A percentile compares a stretch with the other conserved stretches of the same genome.
phyloP scores from a whole-genome alignment of 2,797 vertebrate genomes.

The Phaenicophaeus curvirostris region DNA sequence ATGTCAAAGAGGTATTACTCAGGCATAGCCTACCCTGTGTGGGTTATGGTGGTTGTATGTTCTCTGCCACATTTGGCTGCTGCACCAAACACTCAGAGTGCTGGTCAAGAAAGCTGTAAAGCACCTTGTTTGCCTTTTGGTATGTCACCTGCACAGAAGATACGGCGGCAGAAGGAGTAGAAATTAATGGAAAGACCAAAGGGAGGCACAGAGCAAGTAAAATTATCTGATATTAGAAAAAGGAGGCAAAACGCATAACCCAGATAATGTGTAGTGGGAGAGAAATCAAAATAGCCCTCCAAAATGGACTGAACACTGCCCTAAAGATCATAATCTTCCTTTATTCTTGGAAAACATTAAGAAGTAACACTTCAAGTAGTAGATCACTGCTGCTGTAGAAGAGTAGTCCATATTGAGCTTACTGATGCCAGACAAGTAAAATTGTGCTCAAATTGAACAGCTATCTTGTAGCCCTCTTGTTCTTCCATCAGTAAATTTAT shows the following conservation, averaged over 20 bases:
- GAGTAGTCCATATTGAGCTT: not conserved
- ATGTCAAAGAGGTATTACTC: not conserved
- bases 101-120: not conserved
- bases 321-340: not conserved
- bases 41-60: not conserved
- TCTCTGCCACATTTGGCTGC: not conserved
- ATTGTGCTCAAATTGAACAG: not conserved
- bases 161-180: not conserved
- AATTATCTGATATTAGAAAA: not conserved
- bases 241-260: not conserved
- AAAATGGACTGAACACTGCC: not conserved
- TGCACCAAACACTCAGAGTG: not conserved
- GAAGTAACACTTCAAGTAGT: not conserved
- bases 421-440: not conserved
- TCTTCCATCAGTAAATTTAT: not conserved
- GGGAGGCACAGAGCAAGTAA: not conserved
- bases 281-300: not conserved
- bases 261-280: not conserved
- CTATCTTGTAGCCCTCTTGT: not conserved
- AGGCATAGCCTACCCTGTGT: rapidly evolving
- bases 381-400: not conserved
- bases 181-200: not conserved
- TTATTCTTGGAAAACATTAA: not conserved
- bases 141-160: not conserved
- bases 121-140: not conserved